Conservation (phyloP, 2,888 invertebrate genomes). For the Strigamia maritima region DNA sequence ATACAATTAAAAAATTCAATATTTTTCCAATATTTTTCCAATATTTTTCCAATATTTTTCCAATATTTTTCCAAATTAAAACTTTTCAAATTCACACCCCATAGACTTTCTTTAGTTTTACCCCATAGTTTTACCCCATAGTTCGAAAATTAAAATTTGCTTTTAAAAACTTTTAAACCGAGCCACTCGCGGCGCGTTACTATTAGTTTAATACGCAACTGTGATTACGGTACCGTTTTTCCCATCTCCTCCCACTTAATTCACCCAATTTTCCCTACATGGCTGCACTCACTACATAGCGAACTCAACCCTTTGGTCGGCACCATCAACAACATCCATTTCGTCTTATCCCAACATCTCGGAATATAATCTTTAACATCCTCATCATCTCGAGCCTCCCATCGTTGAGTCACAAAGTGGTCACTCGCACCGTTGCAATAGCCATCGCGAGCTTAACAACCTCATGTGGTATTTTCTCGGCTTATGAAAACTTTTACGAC, state of each 20-base stretch:
- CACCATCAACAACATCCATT: constrained; percentile 24
- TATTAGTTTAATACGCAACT: neutral
- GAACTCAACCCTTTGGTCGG: constrained; percentile 26
- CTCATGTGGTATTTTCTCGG: constrained; percentile 9
- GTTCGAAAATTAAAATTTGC: neutral
- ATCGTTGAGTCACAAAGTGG: constrained; percentile 25
- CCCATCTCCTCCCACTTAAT: neutral
- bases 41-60: too few relatives aligned
- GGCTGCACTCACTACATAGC: neutral
- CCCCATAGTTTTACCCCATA: neutral
- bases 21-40: too few relatives aligned
- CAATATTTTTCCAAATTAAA: too few relatives aligned
- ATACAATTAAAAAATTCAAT: too few relatives aligned
- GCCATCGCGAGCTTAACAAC: constrained; percentile 26
- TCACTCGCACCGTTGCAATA: constrained; percentile 24
- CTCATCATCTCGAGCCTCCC: constrained; percentile 26
- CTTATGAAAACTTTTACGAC: constrained; percentile 34
- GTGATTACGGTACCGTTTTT: constrained; percentile 3
- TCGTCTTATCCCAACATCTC: neutral
- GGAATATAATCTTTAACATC: constrained; percentile 30
- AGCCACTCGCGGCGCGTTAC: neutral
- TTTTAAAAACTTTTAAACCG: neutral
- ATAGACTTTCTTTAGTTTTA: too few relatives aligned
- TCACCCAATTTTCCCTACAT: neutral
- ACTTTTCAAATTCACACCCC: too few relatives aligned